Base-by-base conservation (phyloP, 2,113 vertebrate species). In the Petaurus breviceps region DNA sequence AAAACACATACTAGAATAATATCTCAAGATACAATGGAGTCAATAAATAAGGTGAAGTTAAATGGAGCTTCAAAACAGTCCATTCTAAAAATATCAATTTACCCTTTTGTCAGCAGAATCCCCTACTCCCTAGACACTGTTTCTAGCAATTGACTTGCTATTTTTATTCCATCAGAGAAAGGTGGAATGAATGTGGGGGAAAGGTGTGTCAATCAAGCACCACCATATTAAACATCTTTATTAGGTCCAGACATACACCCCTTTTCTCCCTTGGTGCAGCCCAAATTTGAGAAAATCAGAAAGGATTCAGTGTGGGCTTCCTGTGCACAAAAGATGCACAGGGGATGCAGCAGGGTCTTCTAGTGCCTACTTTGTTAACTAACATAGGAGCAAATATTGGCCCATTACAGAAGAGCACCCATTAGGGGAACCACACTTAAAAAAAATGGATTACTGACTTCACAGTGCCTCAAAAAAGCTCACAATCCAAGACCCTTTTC, bases 1-100 rank as follows among this genome's bases (percentile, higher is more conserved):
- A 94, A 94, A 93, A 96, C 43, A 50, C 93, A 93, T 92, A 94
- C 96, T 37, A 95, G 96, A 97, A 92, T 24, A 97, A 92, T 24
- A 96, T 94, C 89, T 3, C 28, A 95, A 96, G 91, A 55, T 43
- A 94, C 5, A 77, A 77, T 77, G 37, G 61, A 77, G 37, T 77
- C 37, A 37, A 77, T 77, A 77, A 77, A 77, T 77, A 77, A 77
- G 61, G 37, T 77, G 61, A 77, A 77, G 31, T n/a, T 77, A n/a
- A 77, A 77, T n/a, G 61, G 61, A 77, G 61, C 61, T 77, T 77
- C 61, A n/a, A 77, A 77, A 77, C 37, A 77, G 61, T 77, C n/a
- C 61, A 77, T 77, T 77, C 61, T 37, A 77, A 37, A 77, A 77
- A 77, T 37, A 77, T n/a, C 14, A n/a, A 77, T 22, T n/a, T n/a